phyloP scores from a whole-genome alignment of 2,888 invertebrate genomes.

The Diarsia mendica region DNA sequence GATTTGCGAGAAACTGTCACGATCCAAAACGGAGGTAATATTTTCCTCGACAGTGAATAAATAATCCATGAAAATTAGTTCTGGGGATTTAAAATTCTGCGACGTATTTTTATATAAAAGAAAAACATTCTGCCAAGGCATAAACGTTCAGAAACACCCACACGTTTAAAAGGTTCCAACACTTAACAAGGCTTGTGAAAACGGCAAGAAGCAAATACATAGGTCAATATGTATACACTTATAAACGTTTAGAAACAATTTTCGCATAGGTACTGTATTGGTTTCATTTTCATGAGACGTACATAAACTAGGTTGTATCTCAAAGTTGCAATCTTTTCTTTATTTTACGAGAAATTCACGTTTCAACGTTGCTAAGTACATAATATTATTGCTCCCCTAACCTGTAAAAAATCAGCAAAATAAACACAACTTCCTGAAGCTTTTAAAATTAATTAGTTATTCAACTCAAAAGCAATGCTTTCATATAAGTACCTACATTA shows the following conservation, averaged over 20 bases:
- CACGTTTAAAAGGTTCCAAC: background rate
- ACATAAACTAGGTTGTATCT: too few species aligned
- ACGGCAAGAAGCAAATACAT: background rate
- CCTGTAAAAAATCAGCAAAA: background rate
- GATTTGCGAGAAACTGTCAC: constrained; percentile 30
- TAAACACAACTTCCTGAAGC: background rate
- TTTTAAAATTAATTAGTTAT: constrained; percentile 27
- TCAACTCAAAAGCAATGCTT: constrained; percentile 16
- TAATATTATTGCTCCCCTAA: too few species aligned
- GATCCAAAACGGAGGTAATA: constrained; percentile 1
- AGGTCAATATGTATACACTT: too few species aligned
- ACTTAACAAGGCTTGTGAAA: background rate
- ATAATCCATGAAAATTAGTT: constrained; percentile 41
- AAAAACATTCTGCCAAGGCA: background rate
- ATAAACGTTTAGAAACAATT: too few species aligned
- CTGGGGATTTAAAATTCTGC: constrained; percentile 22
- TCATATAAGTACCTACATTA: background rate
- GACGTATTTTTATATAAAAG: constrained; percentile 9
- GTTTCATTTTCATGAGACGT: too few species aligned
- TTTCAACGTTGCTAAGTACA: too few species aligned
- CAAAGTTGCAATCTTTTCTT: too few species aligned
- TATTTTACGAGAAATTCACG: too few species aligned
- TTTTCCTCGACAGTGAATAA: constrained; percentile 21
- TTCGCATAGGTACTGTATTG: background rate
- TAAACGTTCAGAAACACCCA: background rate